Evolutionary conservation across 2,888 invertebrate species (phyloP), one percentile per base, ranked within the genome.

Genomic region (Podabrus alpinus): DNA sequence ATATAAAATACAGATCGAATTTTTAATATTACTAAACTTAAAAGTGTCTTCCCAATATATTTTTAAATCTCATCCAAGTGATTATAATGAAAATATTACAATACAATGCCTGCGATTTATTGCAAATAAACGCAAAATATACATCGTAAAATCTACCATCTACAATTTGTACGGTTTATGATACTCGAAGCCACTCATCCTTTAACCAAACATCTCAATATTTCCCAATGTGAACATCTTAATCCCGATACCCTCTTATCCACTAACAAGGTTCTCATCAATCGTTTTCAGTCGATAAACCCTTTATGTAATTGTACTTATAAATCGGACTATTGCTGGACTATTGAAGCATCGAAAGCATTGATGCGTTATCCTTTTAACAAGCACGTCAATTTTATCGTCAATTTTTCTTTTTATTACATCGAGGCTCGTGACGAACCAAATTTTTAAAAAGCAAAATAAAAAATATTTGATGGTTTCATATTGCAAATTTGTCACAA

Each of bases 211-310:
- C 75, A 77, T 75, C 77, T 75, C 77, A 75, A 75, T 77, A 75
- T 72, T 67, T 75, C 73, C 77, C 75, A 68, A 77, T 77, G 77
- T 75, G 77, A 77, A 59, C 75, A 77, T 77, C 77, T 77, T 72
- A 71, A 77, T 74, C 77, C 74, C 72, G 74, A 77, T 74, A 77
- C 73, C 72, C 77, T 74, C 77, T 77, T 71, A 72, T 62, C 59
- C 74, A 66, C 78, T 79, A 79, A 79, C 79, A 79, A 79, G 79
- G 79, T 71, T 76, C 79, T 78, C 79, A 79, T 79, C 79, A 79
- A 79, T 79, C 79, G 78, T 78, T 78, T 79, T 78, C 79, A 78
- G 78, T 79, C 79, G 79, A 79, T 79, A 79, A 79, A 79, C 79
- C 79, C 79, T 78, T 79, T 79, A 78, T 76, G 75, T 76, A 73